phyloP scores from a whole-genome alignment of 2,113 vertebrate species.

The Gnathonemus longibarbis region DNA sequence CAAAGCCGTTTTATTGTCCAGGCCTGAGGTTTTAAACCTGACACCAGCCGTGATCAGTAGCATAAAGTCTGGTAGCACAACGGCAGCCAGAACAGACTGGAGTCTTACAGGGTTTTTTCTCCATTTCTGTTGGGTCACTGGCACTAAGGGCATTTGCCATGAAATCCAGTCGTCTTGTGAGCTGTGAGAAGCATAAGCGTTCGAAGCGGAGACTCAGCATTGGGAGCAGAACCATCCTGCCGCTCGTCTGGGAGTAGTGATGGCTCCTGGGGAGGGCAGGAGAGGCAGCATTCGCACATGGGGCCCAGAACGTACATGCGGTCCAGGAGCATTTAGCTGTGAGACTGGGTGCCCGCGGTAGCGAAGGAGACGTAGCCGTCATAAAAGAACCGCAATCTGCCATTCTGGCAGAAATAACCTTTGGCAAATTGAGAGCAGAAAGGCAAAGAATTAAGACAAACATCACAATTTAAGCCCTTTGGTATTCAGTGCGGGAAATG shows the following conservation, averaged over 20 bases:
- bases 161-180: not conserved
- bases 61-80: not conserved
- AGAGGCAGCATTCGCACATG: not conserved
- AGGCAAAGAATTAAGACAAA: not conserved
- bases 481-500: constrained; percentile 18
- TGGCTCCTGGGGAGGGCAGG: not conserved
- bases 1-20: not conserved
- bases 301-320: not conserved
- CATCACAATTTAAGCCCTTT: not conserved
- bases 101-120: not conserved
- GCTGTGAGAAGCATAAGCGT: not conserved
- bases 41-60: not conserved
- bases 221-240: not conserved
- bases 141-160: not conserved
- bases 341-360: not conserved
- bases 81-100: not conserved
- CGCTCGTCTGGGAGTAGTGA: not conserved
- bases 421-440: not conserved
- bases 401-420: constrained; percentile 10
- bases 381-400: not conserved
- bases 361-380: not conserved
- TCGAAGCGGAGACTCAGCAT: not conserved
- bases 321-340: not conserved
- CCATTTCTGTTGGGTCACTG: not conserved
- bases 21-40: not conserved